A percentile compares a stretch with the other conserved stretches of the same genome.
Evolutionary conservation across 2,888 invertebrate genomes (phyloP).

Genomic region (Tolmerus cingulatus): DNA sequence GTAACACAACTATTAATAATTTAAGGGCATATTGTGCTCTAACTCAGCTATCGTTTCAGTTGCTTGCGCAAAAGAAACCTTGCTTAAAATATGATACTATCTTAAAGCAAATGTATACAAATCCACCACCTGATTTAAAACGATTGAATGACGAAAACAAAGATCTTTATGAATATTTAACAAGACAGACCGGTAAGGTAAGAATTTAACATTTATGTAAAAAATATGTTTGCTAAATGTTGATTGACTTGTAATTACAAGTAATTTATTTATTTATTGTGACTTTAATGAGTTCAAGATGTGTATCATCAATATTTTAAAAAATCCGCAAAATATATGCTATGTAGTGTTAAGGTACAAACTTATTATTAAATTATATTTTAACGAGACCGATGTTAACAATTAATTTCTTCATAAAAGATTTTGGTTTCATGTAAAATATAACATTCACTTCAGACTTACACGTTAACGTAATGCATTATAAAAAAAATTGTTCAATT

Average conservation of each 20-base stretch:
- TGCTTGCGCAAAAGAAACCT: conserved; percentile 64
- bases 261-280: too few relatives aligned
- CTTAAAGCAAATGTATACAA: conserved; percentile 65
- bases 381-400: background rate
- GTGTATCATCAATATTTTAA: too few relatives aligned
- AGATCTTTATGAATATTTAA: conserved; percentile 72
- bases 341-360: too few relatives aligned
- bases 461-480: background rate
- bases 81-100: conserved; percentile 68
- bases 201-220: background rate
- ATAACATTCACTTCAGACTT: background rate
- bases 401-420: background rate
- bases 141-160: conserved; percentile 66
- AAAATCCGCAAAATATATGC: too few relatives aligned
- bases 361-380: too few relatives aligned
- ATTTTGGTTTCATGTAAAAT: background rate
- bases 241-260: too few relatives aligned
- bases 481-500: background rate
- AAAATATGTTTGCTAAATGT: background rate
- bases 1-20: conserved; percentile 65
- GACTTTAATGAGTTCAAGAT: too few relatives aligned
- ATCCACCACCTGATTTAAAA: conserved; percentile 64
- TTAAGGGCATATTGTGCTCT: background rate
- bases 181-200: conserved; percentile 66
- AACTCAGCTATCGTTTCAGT: conserved; percentile 49